Evolutionary conservation across 2,113 vertebrate species (phyloP).

Genomic region (Lethenteron camtschaticum): DNA sequence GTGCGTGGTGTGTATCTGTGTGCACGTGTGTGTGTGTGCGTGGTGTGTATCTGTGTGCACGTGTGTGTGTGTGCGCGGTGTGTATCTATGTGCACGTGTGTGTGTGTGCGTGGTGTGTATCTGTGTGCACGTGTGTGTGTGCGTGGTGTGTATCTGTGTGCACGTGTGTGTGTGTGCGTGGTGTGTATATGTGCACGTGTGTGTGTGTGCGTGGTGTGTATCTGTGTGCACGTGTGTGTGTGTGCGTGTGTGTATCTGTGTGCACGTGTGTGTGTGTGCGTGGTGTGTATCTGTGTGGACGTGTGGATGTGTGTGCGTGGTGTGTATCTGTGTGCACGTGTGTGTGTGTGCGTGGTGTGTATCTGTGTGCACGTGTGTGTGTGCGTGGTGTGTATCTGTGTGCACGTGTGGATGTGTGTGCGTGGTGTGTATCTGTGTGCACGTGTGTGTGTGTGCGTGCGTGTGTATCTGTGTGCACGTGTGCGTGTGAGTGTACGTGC

Average conservation of each 20-base stretch:
- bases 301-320: neutral
- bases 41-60: neutral
- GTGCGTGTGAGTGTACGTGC: neutral
- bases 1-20: neutral
- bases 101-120: too few relatives aligned
- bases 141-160: neutral
- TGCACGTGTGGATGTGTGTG: neutral
- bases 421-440: neutral
- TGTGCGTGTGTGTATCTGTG: neutral
- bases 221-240: neutral
- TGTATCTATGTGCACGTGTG: neutral
- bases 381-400: neutral
- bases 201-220: constrained; percentile 2
- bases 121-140: neutral
- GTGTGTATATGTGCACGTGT: neutral
- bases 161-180: neutral
- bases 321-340: neutral
- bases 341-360: neutral
- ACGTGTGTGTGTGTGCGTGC: neutral
- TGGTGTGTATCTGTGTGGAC: neutral
- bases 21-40: neutral
- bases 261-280: neutral
- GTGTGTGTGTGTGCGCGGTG: neutral
- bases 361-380: neutral
- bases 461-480: neutral